Base-by-base conservation (phyloP, 1,140 invertebrate genomes). In the Micrasema minimum region DNA sequence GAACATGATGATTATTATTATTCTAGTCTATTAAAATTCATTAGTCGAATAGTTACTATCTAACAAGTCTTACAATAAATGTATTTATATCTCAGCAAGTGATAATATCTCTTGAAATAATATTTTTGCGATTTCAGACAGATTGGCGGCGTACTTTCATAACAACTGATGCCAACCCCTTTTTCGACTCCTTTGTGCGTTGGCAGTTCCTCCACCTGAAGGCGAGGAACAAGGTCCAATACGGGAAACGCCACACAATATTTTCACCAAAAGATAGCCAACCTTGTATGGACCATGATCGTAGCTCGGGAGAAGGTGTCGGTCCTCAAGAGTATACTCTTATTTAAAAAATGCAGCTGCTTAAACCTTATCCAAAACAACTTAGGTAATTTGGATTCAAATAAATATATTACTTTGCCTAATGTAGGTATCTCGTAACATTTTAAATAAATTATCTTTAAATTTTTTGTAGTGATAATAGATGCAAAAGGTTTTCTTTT, bases 251-350 rank as follows among this genome's bases (percentile, higher is more conserved):
- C 61, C 96, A 99, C 78, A 97, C 97, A 10, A 96, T 99, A 74
- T 99, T 91, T 83, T 99, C 97, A 0, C 97, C 97, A 1, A 90
- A 93, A 77, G 98, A 99, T 85, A 91, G 92, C 35, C 98, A 99
- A 80, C 98, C 98, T 2, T 99, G 98, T 80, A 99, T 99, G 98
- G 98, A 99, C 83, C 98, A 99, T 81, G 98, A 99, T 83, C 87
- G 98, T 76, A 90, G 93, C 23, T 88, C 90, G 53, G 98, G 98
- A 10, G 98, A 99, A 87, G 97, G 97, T 65, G 97, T 99, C 48
- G 97, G 94, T 0, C 96, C 97, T 7, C 97, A 99, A 83, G 98
- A 99, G 80, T 99, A 99, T 79, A 99, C 97, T 4, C 85, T 99
- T 0, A 92, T 99, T 57, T n/a, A n/a, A n/a, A 99, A 99, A 85